Conservation (phyloP, 2,797 vertebrate genomes). For the Thaleichthys pacificus region DNA sequence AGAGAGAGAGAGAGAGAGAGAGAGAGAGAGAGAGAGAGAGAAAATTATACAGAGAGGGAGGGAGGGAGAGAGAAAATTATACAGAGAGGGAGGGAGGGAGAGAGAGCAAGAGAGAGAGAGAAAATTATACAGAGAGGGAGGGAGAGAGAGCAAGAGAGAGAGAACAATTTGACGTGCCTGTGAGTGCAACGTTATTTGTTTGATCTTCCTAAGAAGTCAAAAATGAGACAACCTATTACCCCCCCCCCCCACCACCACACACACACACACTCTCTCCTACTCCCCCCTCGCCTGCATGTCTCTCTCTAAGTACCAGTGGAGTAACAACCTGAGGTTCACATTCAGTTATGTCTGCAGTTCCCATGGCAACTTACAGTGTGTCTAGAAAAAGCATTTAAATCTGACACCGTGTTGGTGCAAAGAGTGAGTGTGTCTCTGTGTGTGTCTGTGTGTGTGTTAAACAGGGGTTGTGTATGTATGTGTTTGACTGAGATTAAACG, state of each 20-base stretch:
- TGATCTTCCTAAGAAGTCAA: not conserved
- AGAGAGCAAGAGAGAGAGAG: constrained; percentile 17
- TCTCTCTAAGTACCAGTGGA: constrained; percentile 1
- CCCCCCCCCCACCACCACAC: not conserved
- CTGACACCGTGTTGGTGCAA: constrained; percentile 14
- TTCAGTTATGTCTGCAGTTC: constrained; percentile 61
- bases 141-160: constrained; percentile 17
- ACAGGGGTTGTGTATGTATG: not conserved
- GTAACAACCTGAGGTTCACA: constrained; percentile 39
- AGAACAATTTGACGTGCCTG: not conserved
- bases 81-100: constrained; percentile 6
- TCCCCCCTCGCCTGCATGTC: too few species aligned
- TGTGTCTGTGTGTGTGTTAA: constrained; percentile 3
- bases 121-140: too few species aligned
- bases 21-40: not conserved
- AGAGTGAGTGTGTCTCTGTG: not conserved
- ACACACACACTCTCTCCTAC: not conserved
- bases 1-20: not conserved
- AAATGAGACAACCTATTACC: constrained; percentile 7
- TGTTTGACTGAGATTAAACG: not conserved
- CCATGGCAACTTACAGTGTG: constrained; percentile 58
- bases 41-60: not conserved
- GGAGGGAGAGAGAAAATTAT: constrained; percentile 9
- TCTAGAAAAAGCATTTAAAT: constrained; percentile 30
- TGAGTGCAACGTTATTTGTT: not conserved